These are phyloP conservation scores for Melanaphis sacchari DNA, from an alignment of 1,140 invertebrate genomes.

Conservation along the genomic window DNA sequence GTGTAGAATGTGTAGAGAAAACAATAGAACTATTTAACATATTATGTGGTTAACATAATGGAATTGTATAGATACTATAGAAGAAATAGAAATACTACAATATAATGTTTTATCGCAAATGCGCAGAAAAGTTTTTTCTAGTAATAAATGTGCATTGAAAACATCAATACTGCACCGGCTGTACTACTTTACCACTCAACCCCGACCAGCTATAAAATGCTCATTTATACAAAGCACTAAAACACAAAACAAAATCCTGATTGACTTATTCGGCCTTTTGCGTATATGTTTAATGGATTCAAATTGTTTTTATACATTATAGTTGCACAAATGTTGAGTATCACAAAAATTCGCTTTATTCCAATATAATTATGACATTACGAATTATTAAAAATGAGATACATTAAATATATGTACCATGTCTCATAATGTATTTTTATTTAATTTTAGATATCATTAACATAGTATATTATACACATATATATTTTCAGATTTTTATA, in stretches of 20 bases:
- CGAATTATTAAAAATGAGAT: too few species aligned
- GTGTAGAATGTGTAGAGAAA: background rate
- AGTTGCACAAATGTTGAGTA: background rate
- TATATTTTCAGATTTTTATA: background rate
- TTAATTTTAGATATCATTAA: background rate
- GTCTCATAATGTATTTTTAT: background rate
- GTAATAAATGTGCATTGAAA: conserved; percentile 17
- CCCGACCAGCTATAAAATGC: background rate
- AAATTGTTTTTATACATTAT: background rate
- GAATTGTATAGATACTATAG: background rate
- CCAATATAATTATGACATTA: too few species aligned
- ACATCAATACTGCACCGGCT: background rate
- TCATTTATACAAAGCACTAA: background rate
- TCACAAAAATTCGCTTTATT: too few species aligned
- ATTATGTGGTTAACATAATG: background rate
- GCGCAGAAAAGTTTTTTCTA: background rate
- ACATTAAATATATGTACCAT: too few species aligned
- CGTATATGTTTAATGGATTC: background rate
- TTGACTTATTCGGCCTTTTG: background rate
- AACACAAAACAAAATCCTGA: background rate
- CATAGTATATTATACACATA: background rate
- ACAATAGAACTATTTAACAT: background rate
- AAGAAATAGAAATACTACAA: too few species aligned
- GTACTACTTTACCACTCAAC: background rate
- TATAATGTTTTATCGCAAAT: background rate